Evolutionary conservation across 2,888 invertebrate species (phyloP), one percentile per base, ranked within the genome.

Genomic region (Xestoiulus laeticollis): DNA sequence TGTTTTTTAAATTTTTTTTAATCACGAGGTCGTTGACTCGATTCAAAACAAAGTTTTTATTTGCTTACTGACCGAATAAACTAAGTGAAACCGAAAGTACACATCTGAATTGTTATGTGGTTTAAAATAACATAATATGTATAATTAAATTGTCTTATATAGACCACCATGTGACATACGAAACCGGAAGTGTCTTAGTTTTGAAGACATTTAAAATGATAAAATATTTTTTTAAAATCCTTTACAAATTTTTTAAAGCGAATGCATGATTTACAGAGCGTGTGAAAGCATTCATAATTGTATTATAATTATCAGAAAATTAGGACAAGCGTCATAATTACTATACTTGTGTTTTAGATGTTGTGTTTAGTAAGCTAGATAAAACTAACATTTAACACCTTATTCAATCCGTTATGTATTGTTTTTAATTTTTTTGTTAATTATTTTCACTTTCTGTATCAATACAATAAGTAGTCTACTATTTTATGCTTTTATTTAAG

Each of bases 1-100:
- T n/a, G n/a, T n/a, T n/a, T n/a, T n/a, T n/a, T n/a, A n/a, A n/a
- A n/a, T n/a, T n/a, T n/a, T n/a, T n/a, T n/a, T n/a, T n/a, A n/a
- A n/a, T n/a, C 78, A 78, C 8, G 78, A 78, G 78, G 78, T 78
- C 78, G 30, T 30, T 78, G 78, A 78, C 78, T 78, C 30, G 16
- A 78, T 30, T 8, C 12, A 30, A 30, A 16, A 3, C 30, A 48
- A 48, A 30, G 26, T 78, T 78, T 78, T 78, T 19, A 2, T 1
- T 30, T 78, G 78, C 14, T 22, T 78, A 78, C 14, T 78, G 78
- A 78, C 78, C 78, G 78, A 78, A 30, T 78, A 78, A 78, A 78
- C 78, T 22, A 26, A 78, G 30, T 78, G 78, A 78, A 78, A 78
- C 78, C 12, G 78, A 78, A 78, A 78, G 78, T 78, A 1, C 8